Evolutionary conservation across 2,888 invertebrate genomes (phyloP).

Genomic region (Andrena trimmerana): DNA sequence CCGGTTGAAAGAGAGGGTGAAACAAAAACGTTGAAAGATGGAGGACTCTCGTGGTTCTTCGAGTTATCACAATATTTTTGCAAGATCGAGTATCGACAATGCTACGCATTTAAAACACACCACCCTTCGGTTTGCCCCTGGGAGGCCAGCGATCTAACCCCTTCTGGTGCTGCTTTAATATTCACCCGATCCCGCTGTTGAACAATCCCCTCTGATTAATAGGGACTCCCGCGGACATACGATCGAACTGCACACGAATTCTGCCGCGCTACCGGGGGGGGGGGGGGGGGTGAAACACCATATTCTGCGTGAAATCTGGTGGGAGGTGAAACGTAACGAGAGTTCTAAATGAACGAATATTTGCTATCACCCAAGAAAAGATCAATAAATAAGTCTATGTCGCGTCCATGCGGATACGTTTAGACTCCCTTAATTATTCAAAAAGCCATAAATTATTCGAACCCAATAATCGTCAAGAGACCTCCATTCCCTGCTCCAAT

Average conservation of each 20-base stretch:
- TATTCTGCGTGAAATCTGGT: background rate
- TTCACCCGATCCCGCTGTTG: constrained; percentile 74
- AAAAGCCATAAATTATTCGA: constrained; percentile 9
- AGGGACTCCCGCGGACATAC: constrained; percentile 43
- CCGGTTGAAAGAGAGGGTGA: constrained; percentile 47
- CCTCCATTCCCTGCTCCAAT: background rate
- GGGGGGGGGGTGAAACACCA: background rate
- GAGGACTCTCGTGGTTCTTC: constrained; percentile 64
- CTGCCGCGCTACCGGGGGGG: background rate
- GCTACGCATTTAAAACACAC: constrained; percentile 62
- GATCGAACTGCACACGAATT: constrained; percentile 25
- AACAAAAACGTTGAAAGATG: constrained; percentile 62
- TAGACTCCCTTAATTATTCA: background rate
- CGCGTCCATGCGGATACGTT: constrained; percentile 22
- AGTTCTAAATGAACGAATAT: too few species aligned
- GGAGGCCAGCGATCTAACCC: constrained; percentile 75
- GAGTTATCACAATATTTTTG: constrained; percentile 77
- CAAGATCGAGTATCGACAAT: constrained; percentile 59
- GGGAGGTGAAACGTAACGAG: background rate
- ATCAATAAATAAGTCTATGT: too few species aligned
- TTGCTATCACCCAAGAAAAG: too few species aligned
- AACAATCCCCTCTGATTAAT: constrained; percentile 79
- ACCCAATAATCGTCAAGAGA: constrained; percentile 14
- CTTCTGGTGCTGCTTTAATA: constrained; percentile 76
- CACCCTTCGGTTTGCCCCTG: constrained; percentile 45